Evolutionary conservation across 2,888 invertebrate genomes (phyloP).

Genomic region (Acleris emargana): DNA sequence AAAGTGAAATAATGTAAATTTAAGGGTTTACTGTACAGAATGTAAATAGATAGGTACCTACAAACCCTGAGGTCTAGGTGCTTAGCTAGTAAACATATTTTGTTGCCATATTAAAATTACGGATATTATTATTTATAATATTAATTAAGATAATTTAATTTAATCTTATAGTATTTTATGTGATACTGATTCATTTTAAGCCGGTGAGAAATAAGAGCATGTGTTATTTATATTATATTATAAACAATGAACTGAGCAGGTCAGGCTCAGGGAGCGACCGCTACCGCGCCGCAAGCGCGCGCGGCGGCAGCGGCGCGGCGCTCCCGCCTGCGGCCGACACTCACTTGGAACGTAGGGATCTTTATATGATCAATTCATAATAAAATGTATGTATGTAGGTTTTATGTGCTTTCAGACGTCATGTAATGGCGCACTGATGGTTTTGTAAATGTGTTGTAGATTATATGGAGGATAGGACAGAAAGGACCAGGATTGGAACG

Average conservation of each 20-base stretch:
- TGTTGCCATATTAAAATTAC: slow-evolving; percentile 83
- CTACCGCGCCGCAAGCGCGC: too few species aligned
- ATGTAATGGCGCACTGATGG: slow-evolving; percentile 64
- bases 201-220: slow-evolving; percentile 38
- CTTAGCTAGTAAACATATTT: slow-evolving; percentile 80
- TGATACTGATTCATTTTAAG: slow-evolving; percentile 73
- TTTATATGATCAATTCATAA: slow-evolving; percentile 39
- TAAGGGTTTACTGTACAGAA: slow-evolving; percentile 70
- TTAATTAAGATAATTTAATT: slow-evolving; percentile 73
- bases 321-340: too few species aligned
- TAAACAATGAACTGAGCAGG: too few species aligned
- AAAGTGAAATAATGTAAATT: slow-evolving; percentile 45
- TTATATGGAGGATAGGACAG: slow-evolving; percentile 47
- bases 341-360: slow-evolving; percentile 1
- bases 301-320: too few species aligned
- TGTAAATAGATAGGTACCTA: slow-evolving; percentile 70
- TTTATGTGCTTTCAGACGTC: slow-evolving; percentile 45
- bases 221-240: slow-evolving; percentile 28
- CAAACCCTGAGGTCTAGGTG: slow-evolving; percentile 76
- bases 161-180: slow-evolving; percentile 75
- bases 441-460: slow-evolving; percentile 64
- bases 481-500: slow-evolving; percentile 55
- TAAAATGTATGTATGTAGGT: slow-evolving; percentile 39
- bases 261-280: too few species aligned
- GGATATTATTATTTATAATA: slow-evolving; percentile 80